A percentile compares a stretch with the other conserved stretches of the same genome.
Evolutionary conservation across 2,113 vertebrate genomes (phyloP).

Genomic region (Anhinga anhinga): DNA sequence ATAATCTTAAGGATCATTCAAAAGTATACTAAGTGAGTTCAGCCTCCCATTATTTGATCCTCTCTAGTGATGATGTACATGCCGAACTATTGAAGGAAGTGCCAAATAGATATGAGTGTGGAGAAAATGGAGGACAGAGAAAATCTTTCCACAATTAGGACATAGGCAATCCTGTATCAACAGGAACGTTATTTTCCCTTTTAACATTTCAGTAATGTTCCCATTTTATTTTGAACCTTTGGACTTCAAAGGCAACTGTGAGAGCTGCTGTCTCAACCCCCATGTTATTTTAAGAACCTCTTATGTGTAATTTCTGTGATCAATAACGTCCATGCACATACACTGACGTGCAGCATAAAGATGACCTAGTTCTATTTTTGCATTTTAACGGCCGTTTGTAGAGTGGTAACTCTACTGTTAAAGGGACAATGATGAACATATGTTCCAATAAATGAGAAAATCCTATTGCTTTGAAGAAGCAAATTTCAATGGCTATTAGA

Average conservation of each 20-base stretch:
- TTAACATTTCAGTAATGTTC: neutral
- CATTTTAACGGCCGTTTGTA: neutral
- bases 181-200: neutral
- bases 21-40: neutral
- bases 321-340: neutral
- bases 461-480: neutral
- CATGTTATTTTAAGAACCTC: slow-evolving; percentile 32
- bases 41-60: neutral
- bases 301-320: slow-evolving; percentile 30
- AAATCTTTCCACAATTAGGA: neutral
- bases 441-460: neutral
- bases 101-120: neutral
- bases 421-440: neutral
- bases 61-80: neutral
- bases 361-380: slow-evolving; percentile 58
- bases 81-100: neutral
- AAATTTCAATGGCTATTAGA: neutral
- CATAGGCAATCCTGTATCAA: neutral
- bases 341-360: neutral
- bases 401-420: neutral
- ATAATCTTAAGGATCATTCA: neutral
- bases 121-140: neutral
- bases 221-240: neutral
- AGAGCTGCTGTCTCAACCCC: neutral
- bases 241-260: slow-evolving; percentile 1